Percentiles rank a stretch among this genome's conserved stretches.
These are phyloP conservation scores for Tribolium castaneum DNA, from an alignment of 1,140 invertebrate genomes.

Conservation along the genomic window DNA sequence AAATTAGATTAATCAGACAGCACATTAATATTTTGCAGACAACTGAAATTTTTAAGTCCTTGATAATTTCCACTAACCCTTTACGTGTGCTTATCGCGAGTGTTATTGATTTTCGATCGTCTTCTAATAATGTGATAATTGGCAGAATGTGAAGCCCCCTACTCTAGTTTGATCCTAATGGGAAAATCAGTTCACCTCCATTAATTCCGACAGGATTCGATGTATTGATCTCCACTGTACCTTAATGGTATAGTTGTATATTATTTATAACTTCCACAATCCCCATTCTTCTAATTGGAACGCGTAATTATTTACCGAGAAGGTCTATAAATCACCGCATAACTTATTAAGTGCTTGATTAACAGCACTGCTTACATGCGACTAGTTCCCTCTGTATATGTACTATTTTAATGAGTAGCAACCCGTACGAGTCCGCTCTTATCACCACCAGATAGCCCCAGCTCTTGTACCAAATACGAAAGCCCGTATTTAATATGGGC, in stretches of 20 bases:
- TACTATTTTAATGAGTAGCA: neutral
- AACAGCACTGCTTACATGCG: neutral
- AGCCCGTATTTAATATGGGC: neutral
- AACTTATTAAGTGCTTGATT: conserved; percentile 18
- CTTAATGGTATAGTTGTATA: conserved; percentile 10
- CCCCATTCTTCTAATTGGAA: conserved; percentile 33
- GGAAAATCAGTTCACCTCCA: conserved; percentile 25
- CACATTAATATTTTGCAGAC: no score
- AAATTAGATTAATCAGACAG: no score
- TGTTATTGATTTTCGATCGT: conserved; percentile 10
- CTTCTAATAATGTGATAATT: conserved; percentile 20
- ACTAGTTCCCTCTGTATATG: neutral
- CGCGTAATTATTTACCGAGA: conserved; percentile 8
- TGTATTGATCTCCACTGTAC: conserved; percentile 18
- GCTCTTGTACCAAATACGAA: neutral
- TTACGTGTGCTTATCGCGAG: neutral
- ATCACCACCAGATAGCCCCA: neutral
- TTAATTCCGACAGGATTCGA: conserved; percentile 17
- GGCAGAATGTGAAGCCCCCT: neutral
- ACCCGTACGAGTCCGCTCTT: neutral
- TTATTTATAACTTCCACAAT: conserved; percentile 28
- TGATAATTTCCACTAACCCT: no score
- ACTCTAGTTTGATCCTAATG: conserved; percentile 11
- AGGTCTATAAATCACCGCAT: conserved; percentile 13
- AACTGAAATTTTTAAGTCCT: no score